phyloP scores from a whole-genome alignment of 92 coral and sea anemone species.

The Montipora capitata region DNA sequence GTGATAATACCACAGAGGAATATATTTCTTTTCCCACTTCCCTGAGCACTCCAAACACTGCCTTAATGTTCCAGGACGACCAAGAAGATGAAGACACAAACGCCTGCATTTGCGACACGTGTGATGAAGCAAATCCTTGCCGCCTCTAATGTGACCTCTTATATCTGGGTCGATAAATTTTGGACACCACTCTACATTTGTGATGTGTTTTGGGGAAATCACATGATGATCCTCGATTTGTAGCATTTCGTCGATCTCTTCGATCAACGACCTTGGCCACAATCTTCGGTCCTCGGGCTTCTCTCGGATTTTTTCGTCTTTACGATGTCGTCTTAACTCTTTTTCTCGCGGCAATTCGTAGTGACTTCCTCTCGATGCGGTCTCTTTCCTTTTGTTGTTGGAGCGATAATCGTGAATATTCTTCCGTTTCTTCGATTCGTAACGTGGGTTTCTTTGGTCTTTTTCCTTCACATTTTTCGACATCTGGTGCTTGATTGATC shows the following conservation, averaged over 20 bases:
- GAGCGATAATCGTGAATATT: neutral
- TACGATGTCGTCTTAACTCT: neutral
- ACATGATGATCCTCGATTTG: slow-evolving; percentile 52
- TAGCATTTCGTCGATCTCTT: slow-evolving; percentile 50
- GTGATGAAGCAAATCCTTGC: slow-evolving; percentile 62
- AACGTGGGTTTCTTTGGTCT: neutral
- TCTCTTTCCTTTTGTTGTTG: neutral
- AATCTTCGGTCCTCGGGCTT: slow-evolving; percentile 12
- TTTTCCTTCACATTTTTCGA: slow-evolving; percentile 4
- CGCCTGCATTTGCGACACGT: slow-evolving; percentile 50
- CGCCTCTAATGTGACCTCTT: slow-evolving; percentile 57
- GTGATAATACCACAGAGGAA: slow-evolving; percentile 72
- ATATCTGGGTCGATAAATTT: slow-evolving; percentile 51
- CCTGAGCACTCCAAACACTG: slow-evolving; percentile 64
- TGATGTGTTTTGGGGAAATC: slow-evolving; percentile 34
- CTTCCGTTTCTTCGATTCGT: neutral
- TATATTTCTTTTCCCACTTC: slow-evolving; percentile 24
- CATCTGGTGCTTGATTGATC: neutral
- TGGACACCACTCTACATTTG: slow-evolving; percentile 66
- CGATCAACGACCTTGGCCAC: slow-evolving; percentile 24
- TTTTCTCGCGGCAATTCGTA: neutral
- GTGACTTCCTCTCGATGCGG: neutral
- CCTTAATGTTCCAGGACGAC: slow-evolving; percentile 61
- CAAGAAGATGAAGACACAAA: slow-evolving; percentile 64
- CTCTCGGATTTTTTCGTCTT: neutral